Evolutionary conservation across 2,113 vertebrate species (phyloP).

Genomic region (Macquaria ambigua): DNA sequence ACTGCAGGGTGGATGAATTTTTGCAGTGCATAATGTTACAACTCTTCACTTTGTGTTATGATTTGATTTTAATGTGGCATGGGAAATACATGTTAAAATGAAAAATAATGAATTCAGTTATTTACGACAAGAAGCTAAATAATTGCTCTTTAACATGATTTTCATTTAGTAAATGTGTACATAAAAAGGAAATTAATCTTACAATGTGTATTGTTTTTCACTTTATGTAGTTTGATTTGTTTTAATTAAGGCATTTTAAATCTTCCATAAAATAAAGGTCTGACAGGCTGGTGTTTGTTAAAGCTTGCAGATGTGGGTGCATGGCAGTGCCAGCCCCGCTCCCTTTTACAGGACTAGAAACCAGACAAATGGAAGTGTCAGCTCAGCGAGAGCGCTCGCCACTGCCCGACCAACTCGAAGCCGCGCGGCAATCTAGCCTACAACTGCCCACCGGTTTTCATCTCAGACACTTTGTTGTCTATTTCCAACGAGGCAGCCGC

Average conservation of each 20-base stretch:
- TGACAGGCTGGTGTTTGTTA: slow-evolving; percentile 10
- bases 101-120: too few species aligned
- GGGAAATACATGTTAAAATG: too few species aligned
- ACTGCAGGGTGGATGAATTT: too few species aligned
- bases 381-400: slow-evolving; percentile 26
- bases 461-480: slow-evolving; percentile 81
- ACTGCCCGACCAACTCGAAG: slow-evolving; percentile 46
- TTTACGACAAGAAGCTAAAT: too few species aligned
- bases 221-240: background rate
- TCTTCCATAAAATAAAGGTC: background rate
- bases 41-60: too few species aligned
- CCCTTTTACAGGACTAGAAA: slow-evolving; percentile 4
- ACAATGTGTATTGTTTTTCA: background rate
- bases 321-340: background rate
- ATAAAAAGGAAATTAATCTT: background rate
- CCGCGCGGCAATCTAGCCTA: slow-evolving; percentile 46
- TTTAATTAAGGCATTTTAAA: background rate
- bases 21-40: too few species aligned
- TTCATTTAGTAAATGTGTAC: background rate
- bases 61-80: too few species aligned
- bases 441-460: slow-evolving; percentile 69
- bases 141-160: background rate
- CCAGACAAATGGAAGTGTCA: slow-evolving; percentile 52
- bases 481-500: slow-evolving; percentile 70
- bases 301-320: slow-evolving; percentile 2